phyloP scores from a whole-genome alignment of 2,888 invertebrate species.

The Erpobdella octoculata region DNA sequence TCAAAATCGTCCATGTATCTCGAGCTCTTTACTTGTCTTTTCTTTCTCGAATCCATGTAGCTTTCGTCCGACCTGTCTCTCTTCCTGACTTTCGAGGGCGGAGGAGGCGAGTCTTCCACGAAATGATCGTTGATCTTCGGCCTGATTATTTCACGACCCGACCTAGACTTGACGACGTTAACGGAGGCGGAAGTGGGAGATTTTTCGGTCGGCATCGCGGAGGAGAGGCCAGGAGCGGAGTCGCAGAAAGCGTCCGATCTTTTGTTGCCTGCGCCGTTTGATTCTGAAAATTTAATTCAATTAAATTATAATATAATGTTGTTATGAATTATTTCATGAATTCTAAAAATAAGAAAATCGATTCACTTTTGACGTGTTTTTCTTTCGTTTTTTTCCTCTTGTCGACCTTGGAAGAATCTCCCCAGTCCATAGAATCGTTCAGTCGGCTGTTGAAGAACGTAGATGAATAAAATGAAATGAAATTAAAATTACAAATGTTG shows the following conservation, averaged over 20 bases:
- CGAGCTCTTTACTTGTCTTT: slow-evolving; percentile 2
- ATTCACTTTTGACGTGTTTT: background rate
- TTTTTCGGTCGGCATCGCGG: background rate
- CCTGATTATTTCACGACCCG: slow-evolving; percentile 9
- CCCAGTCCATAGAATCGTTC: too few relatives aligned
- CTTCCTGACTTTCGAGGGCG: background rate
- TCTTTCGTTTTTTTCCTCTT: background rate
- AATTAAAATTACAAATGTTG: too few relatives aligned
- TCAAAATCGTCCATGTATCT: slow-evolving; percentile 25
- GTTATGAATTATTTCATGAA: background rate
- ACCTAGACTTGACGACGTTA: background rate
- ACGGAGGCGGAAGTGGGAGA: background rate
- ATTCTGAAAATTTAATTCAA: background rate
- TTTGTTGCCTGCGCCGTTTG: background rate
- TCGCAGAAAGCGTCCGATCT: too few relatives aligned
- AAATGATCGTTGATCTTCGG: slow-evolving; percentile 15
- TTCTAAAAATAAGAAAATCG: background rate
- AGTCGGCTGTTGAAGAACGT: too few relatives aligned
- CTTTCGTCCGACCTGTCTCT: background rate
- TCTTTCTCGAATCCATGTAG: background rate
- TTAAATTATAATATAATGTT: background rate
- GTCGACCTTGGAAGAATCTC: too few relatives aligned
- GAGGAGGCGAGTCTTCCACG: background rate
- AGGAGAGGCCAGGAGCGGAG: too few relatives aligned
- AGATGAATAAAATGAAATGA: too few relatives aligned